Conservation (phyloP, 1,140 invertebrate species). For the Andrena cerasifolii region DNA sequence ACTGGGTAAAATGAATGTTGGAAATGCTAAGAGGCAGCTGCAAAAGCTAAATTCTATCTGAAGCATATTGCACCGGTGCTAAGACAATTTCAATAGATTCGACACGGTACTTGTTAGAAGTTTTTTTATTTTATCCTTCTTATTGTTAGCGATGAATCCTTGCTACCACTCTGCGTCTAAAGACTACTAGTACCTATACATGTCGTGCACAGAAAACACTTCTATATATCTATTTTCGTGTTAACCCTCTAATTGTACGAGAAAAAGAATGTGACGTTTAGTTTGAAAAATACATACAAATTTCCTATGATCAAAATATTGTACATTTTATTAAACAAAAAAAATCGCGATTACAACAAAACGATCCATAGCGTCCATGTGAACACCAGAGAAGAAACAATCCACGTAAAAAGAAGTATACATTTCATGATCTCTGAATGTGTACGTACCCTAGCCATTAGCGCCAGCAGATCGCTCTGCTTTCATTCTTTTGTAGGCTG, state of each 20-base stretch:
- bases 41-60: background rate
- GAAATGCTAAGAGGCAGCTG: background rate
- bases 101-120: background rate
- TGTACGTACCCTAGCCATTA: constrained; percentile 53
- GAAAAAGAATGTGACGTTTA: constrained; percentile 43
- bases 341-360: constrained; percentile 13
- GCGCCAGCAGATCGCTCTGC: constrained; percentile 48
- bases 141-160: background rate
- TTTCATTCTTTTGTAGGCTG: constrained; percentile 85
- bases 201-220: constrained; percentile 36
- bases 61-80: constrained; percentile 39
- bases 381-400: constrained; percentile 9
- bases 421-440: constrained; percentile 5
- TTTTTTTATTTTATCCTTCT: constrained; percentile 12
- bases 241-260: constrained; percentile 42
- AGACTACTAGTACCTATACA: constrained; percentile 28
- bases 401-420: constrained; percentile 24
- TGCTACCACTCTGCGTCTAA: background rate
- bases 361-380: constrained; percentile 5
- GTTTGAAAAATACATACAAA: constrained; percentile 45
- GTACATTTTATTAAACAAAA: constrained; percentile 29
- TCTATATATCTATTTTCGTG: constrained; percentile 51
- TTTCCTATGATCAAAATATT: constrained; percentile 29
- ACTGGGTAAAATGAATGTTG: constrained; percentile 84
- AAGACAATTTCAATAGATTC: constrained; percentile 3